Base-by-base conservation (phyloP, 1,140 invertebrate genomes). In the Uloborus diversus region DNA sequence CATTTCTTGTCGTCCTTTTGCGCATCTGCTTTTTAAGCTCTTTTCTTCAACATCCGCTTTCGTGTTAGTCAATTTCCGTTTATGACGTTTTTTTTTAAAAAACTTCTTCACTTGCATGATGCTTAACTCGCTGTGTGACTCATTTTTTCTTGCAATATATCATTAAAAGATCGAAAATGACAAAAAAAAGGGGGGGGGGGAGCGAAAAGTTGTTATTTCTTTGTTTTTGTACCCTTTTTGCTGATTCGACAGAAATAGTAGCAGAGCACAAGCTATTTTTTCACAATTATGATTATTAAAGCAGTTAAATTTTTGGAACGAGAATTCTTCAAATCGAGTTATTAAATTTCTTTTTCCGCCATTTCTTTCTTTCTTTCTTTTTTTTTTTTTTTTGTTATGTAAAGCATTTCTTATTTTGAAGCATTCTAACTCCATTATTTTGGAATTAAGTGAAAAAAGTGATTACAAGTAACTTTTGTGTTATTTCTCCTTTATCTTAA, bases 381-480 rank as follows among this genome's bases (percentile, higher is more conserved):
- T 20, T 35, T 33, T 56, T 35, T n/a, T 14, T n/a, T 30, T 35
- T 25, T 42, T 61, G 14, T 47, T 27, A 42, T n/a, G 4, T 35
- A 28, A n/a, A n/a, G n/a, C n/a, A n/a, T n/a, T n/a, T n/a, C 33
- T 71, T 71, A 56, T 71, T 71, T 71, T 71, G 57, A 71, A 53
- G n/a, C 27, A 62, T 25, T n/a, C 47, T 78, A 78, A 78, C 73
- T 78, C 62, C 42, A 78, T 78, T 78, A 78, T 78, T 78, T 78
- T 78, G 73, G 73, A 78, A 78, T 78, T 78, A 78, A 78, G 47
- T 56, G 35, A 7, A 42, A 49, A 66, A n/a, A 30, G 27, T 23
- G 35, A 17, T 47, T 47, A 9, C 49, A 5, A 4, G 13, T 25
- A 30, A 27, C 14, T 64, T n/a, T 13, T 20, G 32, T 11, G 33